These are phyloP conservation scores for Pheosia gnoma DNA, from an alignment of 2,888 invertebrate genomes.

Conservation along the genomic window DNA sequence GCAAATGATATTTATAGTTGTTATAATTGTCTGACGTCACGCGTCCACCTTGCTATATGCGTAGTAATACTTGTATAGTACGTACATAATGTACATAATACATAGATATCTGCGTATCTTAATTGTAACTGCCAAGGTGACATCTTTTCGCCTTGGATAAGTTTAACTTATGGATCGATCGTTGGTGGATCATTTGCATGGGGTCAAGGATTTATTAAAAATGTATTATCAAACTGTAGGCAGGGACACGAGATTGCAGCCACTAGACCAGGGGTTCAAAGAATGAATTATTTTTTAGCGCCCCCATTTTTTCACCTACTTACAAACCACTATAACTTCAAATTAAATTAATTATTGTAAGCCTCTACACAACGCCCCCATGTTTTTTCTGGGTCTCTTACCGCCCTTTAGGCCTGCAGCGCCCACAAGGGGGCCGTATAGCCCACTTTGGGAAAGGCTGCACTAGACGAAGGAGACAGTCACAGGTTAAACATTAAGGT, in stretches of 20 bases:
- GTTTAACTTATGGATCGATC: background rate
- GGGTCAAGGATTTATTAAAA: background rate
- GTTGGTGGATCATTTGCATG: conserved; percentile 1
- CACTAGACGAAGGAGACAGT: too few species aligned
- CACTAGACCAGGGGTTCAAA: too few species aligned
- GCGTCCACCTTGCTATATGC: background rate
- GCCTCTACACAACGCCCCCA: background rate
- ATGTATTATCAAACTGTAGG: background rate
- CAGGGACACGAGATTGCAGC: background rate
- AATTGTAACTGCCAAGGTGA: conserved; percentile 2
- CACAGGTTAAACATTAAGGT: too few species aligned
- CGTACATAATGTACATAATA: background rate
- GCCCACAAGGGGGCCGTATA: background rate
- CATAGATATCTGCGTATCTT: background rate
- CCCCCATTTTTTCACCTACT: too few species aligned
- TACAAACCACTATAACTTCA: too few species aligned
- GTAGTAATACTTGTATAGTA: background rate
- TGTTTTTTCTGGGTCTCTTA: background rate
- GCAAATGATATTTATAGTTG: background rate
- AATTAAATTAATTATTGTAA: too few species aligned
- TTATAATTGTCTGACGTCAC: background rate
- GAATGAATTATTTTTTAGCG: too few species aligned
- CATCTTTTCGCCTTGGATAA: background rate
- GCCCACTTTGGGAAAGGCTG: background rate
- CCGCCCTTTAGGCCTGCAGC: background rate